Evolutionary conservation across 1,140 invertebrate species (phyloP).

Genomic region (Drosophila parabipectinata): DNA sequence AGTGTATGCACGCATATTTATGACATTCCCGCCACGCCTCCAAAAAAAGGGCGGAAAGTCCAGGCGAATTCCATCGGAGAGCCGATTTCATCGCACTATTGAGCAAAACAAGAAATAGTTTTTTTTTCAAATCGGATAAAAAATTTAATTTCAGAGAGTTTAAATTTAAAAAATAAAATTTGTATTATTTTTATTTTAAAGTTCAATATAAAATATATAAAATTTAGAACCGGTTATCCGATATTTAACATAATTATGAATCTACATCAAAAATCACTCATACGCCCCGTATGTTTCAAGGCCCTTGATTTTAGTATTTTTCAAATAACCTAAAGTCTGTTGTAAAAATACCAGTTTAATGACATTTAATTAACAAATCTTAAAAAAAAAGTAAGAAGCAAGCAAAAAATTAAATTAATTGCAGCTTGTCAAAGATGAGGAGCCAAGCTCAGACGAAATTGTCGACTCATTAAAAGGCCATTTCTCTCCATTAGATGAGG

Average conservation of each 20-base stretch:
- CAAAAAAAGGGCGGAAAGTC: not conserved
- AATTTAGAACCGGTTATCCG: too few relatives aligned
- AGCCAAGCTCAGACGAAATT: conserved; percentile 57
- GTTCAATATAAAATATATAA: too few relatives aligned
- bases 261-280: not conserved
- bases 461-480: conserved; percentile 77
- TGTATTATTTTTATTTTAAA: too few relatives aligned
- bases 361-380: conserved; percentile 21
- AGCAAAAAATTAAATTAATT: conserved; percentile 30
- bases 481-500: conserved; percentile 69
- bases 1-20: conserved; percentile 73
- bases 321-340: too few relatives aligned
- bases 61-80: not conserved
- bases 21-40: conserved; percentile 49
- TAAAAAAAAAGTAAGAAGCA: not conserved
- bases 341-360: conserved; percentile 12
- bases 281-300: not conserved
- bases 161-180: too few relatives aligned
- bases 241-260: too few relatives aligned
- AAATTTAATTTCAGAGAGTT: not conserved
- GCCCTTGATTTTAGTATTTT: too few relatives aligned
- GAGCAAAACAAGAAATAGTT: not conserved
- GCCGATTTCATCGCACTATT: conserved; percentile 10
- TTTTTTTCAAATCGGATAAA: not conserved
- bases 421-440: conserved; percentile 37